Evolutionary conservation across 2,888 invertebrate species (phyloP).

Genomic region (Limnephilus marmoratus): DNA sequence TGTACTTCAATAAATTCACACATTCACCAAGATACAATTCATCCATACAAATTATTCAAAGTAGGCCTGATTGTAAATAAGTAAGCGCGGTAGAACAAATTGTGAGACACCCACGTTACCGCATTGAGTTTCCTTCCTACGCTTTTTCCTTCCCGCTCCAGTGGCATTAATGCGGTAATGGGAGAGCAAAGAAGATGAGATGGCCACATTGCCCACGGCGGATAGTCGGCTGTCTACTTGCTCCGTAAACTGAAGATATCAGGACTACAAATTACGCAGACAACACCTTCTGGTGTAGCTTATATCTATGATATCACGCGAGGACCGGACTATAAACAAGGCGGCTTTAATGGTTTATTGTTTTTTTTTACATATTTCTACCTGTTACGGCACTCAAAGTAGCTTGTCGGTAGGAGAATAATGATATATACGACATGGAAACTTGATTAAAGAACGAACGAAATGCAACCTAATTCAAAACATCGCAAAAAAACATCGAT

Average conservation of each 20-base stretch:
- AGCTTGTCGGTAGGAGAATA: neutral
- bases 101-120: constrained; percentile 4
- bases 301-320: neutral
- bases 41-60: neutral
- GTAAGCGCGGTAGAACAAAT: constrained; percentile 26
- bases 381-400: neutral
- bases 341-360: neutral
- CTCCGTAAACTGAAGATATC: neutral
- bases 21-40: neutral
- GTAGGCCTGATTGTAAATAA: neutral
- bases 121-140: neutral
- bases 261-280: neutral
- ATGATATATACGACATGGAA: too few relatives aligned
- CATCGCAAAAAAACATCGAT: too few relatives aligned
- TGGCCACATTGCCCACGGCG: neutral
- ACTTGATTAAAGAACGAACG: too few relatives aligned
- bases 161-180: neutral
- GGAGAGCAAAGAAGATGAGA: neutral
- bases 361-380: neutral
- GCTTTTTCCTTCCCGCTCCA: neutral
- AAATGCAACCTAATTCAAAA: too few relatives aligned
- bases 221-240: neutral
- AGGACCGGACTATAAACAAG: neutral
- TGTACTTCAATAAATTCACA: neutral
- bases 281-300: neutral